A percentile compares a stretch with the other conserved stretches of the same genome.
These are phyloP conservation scores for Lepus americanus DNA, from an alignment of 2,113 vertebrate species.

Conservation along the genomic window DNA sequence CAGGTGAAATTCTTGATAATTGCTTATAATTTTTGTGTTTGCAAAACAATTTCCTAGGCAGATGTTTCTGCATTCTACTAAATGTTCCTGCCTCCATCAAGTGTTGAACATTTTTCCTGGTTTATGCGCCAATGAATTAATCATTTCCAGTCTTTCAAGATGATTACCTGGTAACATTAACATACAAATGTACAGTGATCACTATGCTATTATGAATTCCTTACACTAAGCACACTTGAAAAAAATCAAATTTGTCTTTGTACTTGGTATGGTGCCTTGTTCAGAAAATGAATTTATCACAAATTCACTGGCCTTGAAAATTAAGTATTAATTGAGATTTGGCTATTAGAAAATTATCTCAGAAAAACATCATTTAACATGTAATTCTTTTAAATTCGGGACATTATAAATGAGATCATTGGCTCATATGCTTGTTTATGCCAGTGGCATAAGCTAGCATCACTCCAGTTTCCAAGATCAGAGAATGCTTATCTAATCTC, in stretches of 20 bases:
- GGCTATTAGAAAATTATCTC: constrained; percentile 73
- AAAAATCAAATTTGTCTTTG: constrained; percentile 82
- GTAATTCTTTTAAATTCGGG: background rate
- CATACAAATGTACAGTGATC: constrained; percentile 84
- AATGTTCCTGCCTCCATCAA: constrained; percentile 76
- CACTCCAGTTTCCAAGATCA: background rate
- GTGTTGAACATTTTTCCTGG: constrained; percentile 75
- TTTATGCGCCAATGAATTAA: constrained; percentile 83
- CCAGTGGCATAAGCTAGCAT: background rate
- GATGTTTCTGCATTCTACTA: constrained; percentile 81
- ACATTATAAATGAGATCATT: background rate
- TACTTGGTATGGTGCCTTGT: constrained; percentile 42
- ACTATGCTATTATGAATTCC: constrained; percentile 75
- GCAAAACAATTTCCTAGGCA: constrained; percentile 86
- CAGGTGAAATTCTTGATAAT: constrained; percentile 85
- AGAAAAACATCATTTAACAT: background rate
- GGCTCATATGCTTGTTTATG: background rate
- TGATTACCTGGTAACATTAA: constrained; percentile 84
- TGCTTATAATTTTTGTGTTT: constrained; percentile 86
- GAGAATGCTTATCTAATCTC: background rate
- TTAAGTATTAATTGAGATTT: constrained; percentile 79
- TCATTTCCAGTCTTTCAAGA: constrained; percentile 79
- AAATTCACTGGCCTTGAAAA: constrained; percentile 79
- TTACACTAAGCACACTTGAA: constrained; percentile 69
- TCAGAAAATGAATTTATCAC: constrained; percentile 69